phyloP scores from a whole-genome alignment of 2,113 vertebrate species.

The Alexandromys fortis region DNA sequence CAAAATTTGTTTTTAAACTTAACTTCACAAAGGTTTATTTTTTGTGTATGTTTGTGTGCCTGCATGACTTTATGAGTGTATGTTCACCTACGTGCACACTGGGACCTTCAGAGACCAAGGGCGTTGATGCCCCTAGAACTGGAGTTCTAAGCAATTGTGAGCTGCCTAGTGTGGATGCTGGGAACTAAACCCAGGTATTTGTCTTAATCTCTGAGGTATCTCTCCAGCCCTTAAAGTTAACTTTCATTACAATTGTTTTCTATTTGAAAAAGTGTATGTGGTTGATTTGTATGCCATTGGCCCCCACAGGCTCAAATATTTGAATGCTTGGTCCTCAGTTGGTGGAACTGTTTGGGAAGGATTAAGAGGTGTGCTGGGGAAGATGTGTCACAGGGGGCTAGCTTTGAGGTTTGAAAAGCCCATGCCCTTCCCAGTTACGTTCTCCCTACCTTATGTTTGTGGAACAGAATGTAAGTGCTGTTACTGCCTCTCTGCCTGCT shows the following conservation, averaged over 20 bases:
- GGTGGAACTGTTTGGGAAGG: background rate
- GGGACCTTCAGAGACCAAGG: background rate
- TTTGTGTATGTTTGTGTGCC: background rate
- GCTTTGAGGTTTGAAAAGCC: background rate
- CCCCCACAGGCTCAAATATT: background rate
- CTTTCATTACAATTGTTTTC: conserved; percentile 10
- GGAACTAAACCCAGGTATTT: background rate
- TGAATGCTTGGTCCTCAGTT: background rate
- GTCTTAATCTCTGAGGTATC: background rate
- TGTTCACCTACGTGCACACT: background rate
- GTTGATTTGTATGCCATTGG: background rate
- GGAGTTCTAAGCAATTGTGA: background rate
- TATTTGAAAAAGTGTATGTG: background rate
- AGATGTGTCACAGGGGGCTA: background rate
- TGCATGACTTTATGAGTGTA: background rate
- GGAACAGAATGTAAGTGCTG: background rate
- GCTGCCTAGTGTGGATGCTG: background rate
- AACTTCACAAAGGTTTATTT: conserved; percentile 25
- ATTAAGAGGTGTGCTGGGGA: background rate
- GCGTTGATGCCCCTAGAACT: background rate
- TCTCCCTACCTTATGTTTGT: background rate
- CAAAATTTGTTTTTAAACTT: background rate
- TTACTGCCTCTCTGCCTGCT: background rate
- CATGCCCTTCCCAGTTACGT: background rate
- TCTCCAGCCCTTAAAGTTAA: background rate